phyloP scores from a whole-genome alignment of 2,797 vertebrate genomes.

The Meda fulgida region DNA sequence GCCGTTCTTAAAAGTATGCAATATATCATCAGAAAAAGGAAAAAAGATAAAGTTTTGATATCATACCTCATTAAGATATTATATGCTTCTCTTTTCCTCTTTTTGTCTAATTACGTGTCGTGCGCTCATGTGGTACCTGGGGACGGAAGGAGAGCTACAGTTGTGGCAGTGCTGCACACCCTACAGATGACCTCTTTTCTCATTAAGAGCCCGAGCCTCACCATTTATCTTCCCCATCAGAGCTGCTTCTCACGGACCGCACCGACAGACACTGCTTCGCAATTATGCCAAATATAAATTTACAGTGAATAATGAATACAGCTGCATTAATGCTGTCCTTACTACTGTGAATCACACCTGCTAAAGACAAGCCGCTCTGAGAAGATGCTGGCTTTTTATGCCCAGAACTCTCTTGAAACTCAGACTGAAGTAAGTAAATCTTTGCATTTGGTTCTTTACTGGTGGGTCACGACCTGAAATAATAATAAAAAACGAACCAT shows the following conservation, averaged over 20 bases:
- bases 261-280: constrained; percentile 63
- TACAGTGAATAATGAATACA: constrained; percentile 69
- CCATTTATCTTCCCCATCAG: constrained; percentile 65
- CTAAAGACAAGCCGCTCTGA: constrained; percentile 25
- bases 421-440: neutral
- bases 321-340: constrained; percentile 63
- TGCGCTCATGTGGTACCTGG: constrained; percentile 55
- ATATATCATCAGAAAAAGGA: constrained; percentile 15
- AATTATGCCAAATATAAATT: constrained; percentile 68
- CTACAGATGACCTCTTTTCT: constrained; percentile 64
- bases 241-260: constrained; percentile 56
- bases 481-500: neutral
- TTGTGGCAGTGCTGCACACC: constrained; percentile 50
- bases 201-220: constrained; percentile 62
- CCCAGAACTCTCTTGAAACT: neutral
- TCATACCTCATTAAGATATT: constrained; percentile 43
- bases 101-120: constrained; percentile 42
- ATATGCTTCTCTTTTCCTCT: constrained; percentile 38
- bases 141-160: constrained; percentile 58
- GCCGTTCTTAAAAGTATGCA: neutral
- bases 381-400: constrained; percentile 4
- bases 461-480: neutral
- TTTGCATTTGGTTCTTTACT: neutral
- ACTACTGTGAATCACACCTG: constrained; percentile 61
- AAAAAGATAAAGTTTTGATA: constrained; percentile 43